Percentiles rank a stretch among this genome's conserved stretches.
phyloP scores from a whole-genome alignment of 2,888 invertebrate genomes.

The Mesoligia furuncula region DNA sequence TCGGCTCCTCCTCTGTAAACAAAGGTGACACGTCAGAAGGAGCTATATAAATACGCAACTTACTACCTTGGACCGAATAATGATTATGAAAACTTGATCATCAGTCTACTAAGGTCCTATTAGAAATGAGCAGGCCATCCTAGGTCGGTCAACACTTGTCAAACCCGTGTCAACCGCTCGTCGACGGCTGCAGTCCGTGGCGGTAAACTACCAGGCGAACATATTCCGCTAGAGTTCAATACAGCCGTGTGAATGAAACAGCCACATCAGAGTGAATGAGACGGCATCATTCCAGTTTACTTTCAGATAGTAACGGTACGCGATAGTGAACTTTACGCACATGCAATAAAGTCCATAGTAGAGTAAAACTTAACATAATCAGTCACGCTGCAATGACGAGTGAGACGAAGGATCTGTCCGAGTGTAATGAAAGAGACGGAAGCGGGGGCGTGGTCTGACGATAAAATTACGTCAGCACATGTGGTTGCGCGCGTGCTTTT shows the following conservation, averaged over 20 bases:
- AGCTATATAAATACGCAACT: conserved; percentile 28
- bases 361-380: conserved; percentile 67
- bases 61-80: conserved; percentile 18
- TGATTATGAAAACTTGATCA: conserved; percentile 33
- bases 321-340: conserved; percentile 71
- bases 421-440: conserved; percentile 74
- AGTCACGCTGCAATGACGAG: conserved; percentile 81
- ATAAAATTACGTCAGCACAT: conserved; percentile 84
- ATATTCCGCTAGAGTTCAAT: conserved; percentile 76
- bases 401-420: conserved; percentile 71
- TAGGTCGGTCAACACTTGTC: conserved; percentile 84
- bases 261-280: conserved; percentile 72
- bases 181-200: conserved; percentile 89
- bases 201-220: conserved; percentile 89
- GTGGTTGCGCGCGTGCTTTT: conserved; percentile 81
- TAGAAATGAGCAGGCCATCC: conserved; percentile 51
- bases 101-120: conserved; percentile 38
- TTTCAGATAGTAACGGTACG: conserved; percentile 58
- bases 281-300: conserved; percentile 66
- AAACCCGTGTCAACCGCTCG: conserved; percentile 87
- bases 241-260: conserved; percentile 71
- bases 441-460: conserved; percentile 78
- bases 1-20: conserved; percentile 88
- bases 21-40: conserved; percentile 71
- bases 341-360: conserved; percentile 69